Evolutionary conservation across 23 tunicate species (phyloP).

Genomic region (Styela clava): DNA sequence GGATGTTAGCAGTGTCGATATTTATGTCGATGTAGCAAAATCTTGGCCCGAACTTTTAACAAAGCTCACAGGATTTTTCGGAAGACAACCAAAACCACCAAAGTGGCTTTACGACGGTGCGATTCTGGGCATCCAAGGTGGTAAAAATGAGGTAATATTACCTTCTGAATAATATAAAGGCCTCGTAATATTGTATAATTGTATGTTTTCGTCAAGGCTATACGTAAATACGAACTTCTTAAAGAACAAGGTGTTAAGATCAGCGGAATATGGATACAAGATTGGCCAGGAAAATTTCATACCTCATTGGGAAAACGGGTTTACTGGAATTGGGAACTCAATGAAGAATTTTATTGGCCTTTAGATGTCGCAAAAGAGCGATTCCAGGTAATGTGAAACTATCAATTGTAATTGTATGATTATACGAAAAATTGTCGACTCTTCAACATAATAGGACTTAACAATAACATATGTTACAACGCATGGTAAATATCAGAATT

Average conservation of each 20-base stretch:
- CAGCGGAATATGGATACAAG: slow-evolving; percentile 98
- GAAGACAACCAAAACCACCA: slow-evolving; percentile 78
- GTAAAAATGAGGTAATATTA: slow-evolving; percentile 70
- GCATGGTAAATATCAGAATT: too few relatives aligned
- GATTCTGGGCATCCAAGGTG: slow-evolving; percentile 93
- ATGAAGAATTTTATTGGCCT: slow-evolving; percentile 48
- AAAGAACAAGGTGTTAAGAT: slow-evolving; percentile 55
- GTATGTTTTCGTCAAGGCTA: slow-evolving; percentile 36
- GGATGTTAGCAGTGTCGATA: slow-evolving; percentile 18
- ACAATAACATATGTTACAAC: too few relatives aligned
- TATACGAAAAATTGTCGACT: too few relatives aligned
- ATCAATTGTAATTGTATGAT: too few relatives aligned
- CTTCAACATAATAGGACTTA: too few relatives aligned
- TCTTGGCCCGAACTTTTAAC: slow-evolving; percentile 58
- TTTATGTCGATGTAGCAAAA: slow-evolving; percentile 48
- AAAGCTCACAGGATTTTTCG: slow-evolving; percentile 58
- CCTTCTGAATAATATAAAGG: too few relatives aligned
- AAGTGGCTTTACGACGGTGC: slow-evolving; percentile 94
- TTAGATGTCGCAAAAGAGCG: not conserved
- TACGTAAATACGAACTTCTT: slow-evolving; percentile 30
- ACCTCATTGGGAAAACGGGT: slow-evolving; percentile 92
- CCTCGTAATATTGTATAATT: too few relatives aligned
- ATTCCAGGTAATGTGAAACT: not conserved
- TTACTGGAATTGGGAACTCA: slow-evolving; percentile 92
- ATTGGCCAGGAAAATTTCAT: slow-evolving; percentile 95